Conservation (phyloP, 2,113 vertebrate genomes). For the Cryptotis parvus region DNA sequence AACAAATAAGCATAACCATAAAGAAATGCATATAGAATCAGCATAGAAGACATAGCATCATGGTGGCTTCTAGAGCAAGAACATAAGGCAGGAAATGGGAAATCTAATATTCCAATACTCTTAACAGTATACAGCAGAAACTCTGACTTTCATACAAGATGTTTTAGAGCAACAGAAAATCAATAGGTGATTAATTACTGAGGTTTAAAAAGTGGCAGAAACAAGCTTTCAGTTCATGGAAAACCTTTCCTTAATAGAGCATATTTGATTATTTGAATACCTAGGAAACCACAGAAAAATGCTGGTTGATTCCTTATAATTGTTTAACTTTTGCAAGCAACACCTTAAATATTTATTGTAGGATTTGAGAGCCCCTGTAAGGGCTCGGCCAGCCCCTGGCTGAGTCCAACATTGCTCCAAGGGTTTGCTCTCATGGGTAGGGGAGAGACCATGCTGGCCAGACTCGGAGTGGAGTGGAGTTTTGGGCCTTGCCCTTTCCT, state of each 20-base stretch:
- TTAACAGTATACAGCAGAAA: neutral
- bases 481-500: no score
- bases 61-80: neutral
- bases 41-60: neutral
- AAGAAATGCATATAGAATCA: neutral
- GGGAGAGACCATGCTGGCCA: no score
- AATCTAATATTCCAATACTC: neutral
- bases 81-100: neutral
- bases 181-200: neutral
- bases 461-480: no score
- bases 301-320: neutral
- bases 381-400: no score
- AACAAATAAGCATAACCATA: neutral
- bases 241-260: neutral
- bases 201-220: neutral
- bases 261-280: neutral
- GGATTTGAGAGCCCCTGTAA: no score
- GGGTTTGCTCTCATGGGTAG: no score
- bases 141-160: neutral
- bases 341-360: neutral
- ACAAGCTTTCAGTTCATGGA: neutral
- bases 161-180: neutral
- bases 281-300: neutral
- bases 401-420: no score
- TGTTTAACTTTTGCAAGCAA: neutral